Conservation (phyloP, 2,888 invertebrate species). For the Brenthis ino region DNA sequence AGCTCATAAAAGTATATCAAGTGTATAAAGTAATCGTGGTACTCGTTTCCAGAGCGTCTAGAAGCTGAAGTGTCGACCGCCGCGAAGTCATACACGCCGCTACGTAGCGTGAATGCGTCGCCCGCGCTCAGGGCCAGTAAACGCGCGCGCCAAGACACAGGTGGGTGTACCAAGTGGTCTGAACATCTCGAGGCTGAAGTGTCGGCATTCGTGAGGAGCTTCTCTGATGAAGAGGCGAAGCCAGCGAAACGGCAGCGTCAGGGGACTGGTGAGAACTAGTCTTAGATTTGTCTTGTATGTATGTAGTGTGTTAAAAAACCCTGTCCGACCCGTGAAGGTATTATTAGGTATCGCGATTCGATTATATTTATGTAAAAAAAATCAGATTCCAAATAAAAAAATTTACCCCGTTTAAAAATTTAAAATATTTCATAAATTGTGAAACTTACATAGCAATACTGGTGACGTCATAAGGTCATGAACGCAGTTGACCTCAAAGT, state of each 20-base stretch:
- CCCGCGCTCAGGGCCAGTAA: slow-evolving; percentile 57
- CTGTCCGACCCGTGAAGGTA: too few species aligned
- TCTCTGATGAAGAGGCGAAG: slow-evolving; percentile 29
- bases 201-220: slow-evolving; percentile 31
- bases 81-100: slow-evolving; percentile 54
- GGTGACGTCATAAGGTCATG: too few species aligned
- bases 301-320: too few species aligned
- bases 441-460: too few species aligned
- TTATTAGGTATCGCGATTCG: too few species aligned
- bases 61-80: slow-evolving; percentile 69
- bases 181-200: slow-evolving; percentile 37
- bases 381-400: too few species aligned
- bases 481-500: too few species aligned
- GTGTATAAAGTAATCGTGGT: slow-evolving; percentile 1
- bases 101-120: slow-evolving; percentile 61
- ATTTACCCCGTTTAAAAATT: too few species aligned
- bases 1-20: neutral
- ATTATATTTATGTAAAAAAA: too few species aligned
- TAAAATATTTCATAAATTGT: too few species aligned
- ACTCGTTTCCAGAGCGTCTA: slow-evolving; percentile 57
- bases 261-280: slow-evolving; percentile 30
- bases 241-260: slow-evolving; percentile 28
- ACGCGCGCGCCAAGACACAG: slow-evolving; percentile 66
- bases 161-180: slow-evolving; percentile 48
- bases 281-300: neutral